Evolutionary conservation across 1,140 invertebrate species (phyloP).

Genomic region (Globodera rostochiensis): DNA sequence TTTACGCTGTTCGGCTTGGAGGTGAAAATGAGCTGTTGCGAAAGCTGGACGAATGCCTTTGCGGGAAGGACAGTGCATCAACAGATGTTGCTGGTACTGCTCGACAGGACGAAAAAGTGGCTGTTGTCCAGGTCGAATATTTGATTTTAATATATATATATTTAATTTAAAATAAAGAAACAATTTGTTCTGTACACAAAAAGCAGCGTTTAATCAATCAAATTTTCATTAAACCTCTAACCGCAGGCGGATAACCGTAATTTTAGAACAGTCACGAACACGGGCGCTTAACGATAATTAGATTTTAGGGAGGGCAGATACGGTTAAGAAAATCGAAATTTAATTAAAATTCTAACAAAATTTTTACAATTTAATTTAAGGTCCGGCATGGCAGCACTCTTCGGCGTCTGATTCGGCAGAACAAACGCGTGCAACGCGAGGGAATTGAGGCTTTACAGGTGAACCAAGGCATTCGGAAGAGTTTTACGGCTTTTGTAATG

Average conservation of each 20-base stretch:
- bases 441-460: conserved; percentile 11
- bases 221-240: too few species aligned
- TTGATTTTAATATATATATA: too few species aligned
- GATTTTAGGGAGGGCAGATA: background rate
- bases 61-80: background rate
- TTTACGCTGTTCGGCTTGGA: conserved; percentile 26
- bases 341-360: too few species aligned
- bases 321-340: background rate
- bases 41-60: conserved; percentile 9
- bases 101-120: background rate
- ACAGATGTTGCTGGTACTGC: background rate
- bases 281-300: too few species aligned
- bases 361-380: conserved; percentile 1
- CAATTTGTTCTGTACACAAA: too few species aligned
- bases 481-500: too few species aligned
- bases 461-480: too few species aligned
- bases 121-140: conserved; percentile 20
- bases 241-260: too few species aligned
- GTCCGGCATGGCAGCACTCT: conserved; percentile 12
- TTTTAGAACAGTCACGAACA: too few species aligned
- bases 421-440: conserved; percentile 1
- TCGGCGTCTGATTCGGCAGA: background rate
- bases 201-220: too few species aligned
- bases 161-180: too few species aligned
- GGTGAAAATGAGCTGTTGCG: conserved; percentile 24